These are phyloP conservation scores for Mobula hypostoma DNA, from an alignment of 2,113 vertebrate species.

Conservation along the genomic window DNA sequence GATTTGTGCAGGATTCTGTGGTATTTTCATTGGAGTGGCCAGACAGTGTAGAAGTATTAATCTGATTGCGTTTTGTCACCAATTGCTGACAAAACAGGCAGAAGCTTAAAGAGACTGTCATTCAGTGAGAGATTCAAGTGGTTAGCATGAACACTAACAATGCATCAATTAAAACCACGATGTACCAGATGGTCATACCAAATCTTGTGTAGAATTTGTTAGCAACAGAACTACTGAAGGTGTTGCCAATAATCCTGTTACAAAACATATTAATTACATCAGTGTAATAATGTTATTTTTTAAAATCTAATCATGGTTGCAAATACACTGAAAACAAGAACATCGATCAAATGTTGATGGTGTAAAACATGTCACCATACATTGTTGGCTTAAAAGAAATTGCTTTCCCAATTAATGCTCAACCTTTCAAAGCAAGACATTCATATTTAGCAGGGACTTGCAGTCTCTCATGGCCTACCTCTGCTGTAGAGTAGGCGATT, in stretches of 20 bases:
- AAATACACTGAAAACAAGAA: not conserved
- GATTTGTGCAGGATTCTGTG: not conserved
- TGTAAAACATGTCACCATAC: not conserved
- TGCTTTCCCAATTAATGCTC: not conserved
- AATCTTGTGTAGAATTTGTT: not conserved
- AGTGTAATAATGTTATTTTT: not conserved
- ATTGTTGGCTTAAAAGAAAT: not conserved
- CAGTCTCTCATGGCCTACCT: not conserved
- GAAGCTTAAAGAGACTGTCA: not conserved
- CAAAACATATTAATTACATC: not conserved
- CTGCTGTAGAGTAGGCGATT: not conserved
- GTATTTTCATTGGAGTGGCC: not conserved
- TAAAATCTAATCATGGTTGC: not conserved
- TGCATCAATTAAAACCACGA: conserved; percentile 16
- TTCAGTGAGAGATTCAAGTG: not conserved
- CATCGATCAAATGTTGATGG: not conserved
- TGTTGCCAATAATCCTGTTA: not conserved
- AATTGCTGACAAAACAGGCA: not conserved
- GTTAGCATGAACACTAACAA: not conserved
- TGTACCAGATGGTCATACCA: not conserved
- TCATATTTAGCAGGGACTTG: not conserved
- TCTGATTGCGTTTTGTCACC: not conserved
- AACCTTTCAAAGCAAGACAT: not conserved
- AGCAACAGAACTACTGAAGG: not conserved
- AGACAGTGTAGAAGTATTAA: not conserved